Conservation (phyloP, 1,140 invertebrate species). For the Drosophila murphyi region DNA sequence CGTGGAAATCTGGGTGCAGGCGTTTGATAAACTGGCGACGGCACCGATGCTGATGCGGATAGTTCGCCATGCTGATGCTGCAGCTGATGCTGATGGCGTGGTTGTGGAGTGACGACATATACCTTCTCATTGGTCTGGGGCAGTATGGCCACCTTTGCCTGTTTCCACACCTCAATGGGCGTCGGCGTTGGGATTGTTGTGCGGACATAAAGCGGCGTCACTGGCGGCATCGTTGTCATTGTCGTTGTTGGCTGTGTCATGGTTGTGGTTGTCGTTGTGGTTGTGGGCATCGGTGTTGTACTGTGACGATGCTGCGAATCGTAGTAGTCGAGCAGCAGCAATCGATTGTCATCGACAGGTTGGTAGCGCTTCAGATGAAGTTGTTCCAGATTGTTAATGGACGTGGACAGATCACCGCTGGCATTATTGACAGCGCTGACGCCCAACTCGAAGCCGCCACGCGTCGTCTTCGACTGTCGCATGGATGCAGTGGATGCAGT, state of each 20-base stretch:
- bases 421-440: constrained; percentile 49
- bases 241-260: background rate
- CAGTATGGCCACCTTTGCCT: constrained; percentile 89
- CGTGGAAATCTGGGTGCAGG: constrained; percentile 86
- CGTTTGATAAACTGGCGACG: constrained; percentile 85
- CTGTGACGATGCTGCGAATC: constrained; percentile 25
- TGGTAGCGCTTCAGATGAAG: constrained; percentile 65
- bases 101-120: constrained; percentile 90
- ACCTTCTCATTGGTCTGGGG: constrained; percentile 90
- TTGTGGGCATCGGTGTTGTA: constrained; percentile 20
- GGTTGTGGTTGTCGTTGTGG: constrained; percentile 25
- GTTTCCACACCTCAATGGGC: constrained; percentile 86
- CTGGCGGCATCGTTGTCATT: constrained; percentile 37
- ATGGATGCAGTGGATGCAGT: constrained; percentile 28
- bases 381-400: constrained; percentile 77
- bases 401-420: constrained; percentile 61
- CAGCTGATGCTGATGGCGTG: constrained; percentile 70
- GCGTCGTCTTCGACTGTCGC: constrained; percentile 75
- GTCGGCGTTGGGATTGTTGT: constrained; percentile 34
- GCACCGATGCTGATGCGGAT: constrained; percentile 40
- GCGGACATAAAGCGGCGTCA: constrained; percentile 64
- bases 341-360: constrained; percentile 66
- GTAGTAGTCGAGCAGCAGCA: constrained; percentile 59
- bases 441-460: constrained; percentile 64
- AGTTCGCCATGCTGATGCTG: constrained; percentile 17